Conservation (phyloP, 2,797 vertebrate species). For the Nannoperca australis region DNA sequence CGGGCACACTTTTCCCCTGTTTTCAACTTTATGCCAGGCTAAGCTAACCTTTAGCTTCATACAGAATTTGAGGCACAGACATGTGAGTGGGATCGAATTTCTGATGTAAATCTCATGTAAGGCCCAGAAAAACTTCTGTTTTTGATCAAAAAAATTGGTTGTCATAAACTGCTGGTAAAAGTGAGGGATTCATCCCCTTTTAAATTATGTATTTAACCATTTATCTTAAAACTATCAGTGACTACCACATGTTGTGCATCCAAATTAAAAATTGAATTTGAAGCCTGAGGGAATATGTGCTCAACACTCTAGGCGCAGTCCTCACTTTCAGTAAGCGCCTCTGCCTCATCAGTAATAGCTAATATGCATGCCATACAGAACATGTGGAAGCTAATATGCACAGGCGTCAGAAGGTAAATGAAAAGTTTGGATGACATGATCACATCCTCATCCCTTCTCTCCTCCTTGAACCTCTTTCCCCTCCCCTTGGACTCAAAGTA, state of each 20-base stretch:
- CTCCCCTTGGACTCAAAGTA: constrained; percentile 53
- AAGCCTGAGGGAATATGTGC: not conserved
- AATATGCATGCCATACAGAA: constrained; percentile 21
- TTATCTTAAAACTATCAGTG: constrained; percentile 1
- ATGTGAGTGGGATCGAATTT: no score
- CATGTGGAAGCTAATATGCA: constrained; percentile 39
- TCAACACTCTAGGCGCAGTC: not conserved
- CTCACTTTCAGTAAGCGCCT: constrained; percentile 1
- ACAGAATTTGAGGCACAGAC: not conserved
- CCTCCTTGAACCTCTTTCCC: constrained; percentile 60
- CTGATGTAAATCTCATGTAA: not conserved
- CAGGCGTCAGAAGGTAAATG: constrained; percentile 46
- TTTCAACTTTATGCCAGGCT: not conserved
- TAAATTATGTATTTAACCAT: not conserved
- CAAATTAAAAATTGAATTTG: not conserved
- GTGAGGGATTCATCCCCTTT: not conserved
- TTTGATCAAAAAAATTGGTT: not conserved
- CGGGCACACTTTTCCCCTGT: not conserved
- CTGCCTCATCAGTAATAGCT: constrained; percentile 18
- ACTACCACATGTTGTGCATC: not conserved
- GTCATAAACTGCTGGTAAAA: constrained; percentile 2
- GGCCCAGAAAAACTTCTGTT: no score
- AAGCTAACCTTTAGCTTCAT: not conserved
- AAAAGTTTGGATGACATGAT: constrained; percentile 61
- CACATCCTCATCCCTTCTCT: constrained; percentile 48